phyloP scores from a whole-genome alignment of 2,888 invertebrate species.

The Cephus nigrinus region DNA sequence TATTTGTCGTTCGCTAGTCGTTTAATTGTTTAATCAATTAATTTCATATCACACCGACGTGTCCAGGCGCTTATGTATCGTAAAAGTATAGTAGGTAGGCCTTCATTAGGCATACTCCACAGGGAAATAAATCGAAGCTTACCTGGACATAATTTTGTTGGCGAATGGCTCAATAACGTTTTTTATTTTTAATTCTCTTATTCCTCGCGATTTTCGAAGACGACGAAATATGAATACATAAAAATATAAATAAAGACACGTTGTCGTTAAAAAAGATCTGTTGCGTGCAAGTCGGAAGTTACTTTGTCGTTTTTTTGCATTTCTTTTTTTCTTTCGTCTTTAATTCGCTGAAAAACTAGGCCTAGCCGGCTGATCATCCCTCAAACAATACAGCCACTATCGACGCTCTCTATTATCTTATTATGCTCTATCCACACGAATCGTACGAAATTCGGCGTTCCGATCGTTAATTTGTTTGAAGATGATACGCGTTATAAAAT shows the following conservation, averaged over 20 bases:
- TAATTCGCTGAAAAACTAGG: not conserved
- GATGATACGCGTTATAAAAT: not conserved
- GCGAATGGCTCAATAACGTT: not conserved
- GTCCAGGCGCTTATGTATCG: slow-evolving; percentile 38
- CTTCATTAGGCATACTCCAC: slow-evolving; percentile 32
- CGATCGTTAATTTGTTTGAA: not conserved
- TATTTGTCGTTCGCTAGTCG: slow-evolving; percentile 21
- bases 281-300: not conserved
- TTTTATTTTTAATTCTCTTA: too few species aligned
- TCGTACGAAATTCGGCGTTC: not conserved
- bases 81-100: slow-evolving; percentile 41
- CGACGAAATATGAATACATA: not conserved
- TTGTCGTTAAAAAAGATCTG: not conserved
- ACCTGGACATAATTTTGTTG: not conserved
- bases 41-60: slow-evolving; percentile 46
- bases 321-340: not conserved
- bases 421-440: not conserved
- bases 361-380: not conserved
- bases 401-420: not conserved
- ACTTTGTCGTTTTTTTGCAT: not conserved
- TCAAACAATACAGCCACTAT: not conserved
- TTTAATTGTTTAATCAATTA: slow-evolving; percentile 33
- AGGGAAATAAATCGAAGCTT: not conserved
- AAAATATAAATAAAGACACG: not conserved
- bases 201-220: not conserved